These are phyloP conservation scores for Loxodonta africana DNA, from an alignment of 2,113 vertebrate species.

Conservation along the genomic window DNA sequence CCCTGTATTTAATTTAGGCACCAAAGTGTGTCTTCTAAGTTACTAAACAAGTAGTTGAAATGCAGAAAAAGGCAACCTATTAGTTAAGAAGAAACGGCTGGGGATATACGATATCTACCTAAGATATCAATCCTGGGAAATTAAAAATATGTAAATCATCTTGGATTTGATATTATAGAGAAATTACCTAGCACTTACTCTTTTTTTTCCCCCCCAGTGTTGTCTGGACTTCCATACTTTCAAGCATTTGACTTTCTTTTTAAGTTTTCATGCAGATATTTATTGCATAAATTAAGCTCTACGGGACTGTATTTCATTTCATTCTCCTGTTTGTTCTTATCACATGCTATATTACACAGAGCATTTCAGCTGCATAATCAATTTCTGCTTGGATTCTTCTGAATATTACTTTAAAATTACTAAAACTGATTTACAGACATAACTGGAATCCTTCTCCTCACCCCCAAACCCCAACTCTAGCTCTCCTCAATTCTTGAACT, in stretches of 20 bases:
- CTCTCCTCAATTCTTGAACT: slow-evolving; percentile 2
- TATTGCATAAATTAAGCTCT: slow-evolving; percentile 45
- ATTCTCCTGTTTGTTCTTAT: slow-evolving; percentile 32
- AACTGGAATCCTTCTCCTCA: neutral
- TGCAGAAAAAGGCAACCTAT: neutral
- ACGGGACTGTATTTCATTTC: slow-evolving; percentile 23
- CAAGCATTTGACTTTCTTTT: slow-evolving; percentile 30
- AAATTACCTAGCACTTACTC: neutral
- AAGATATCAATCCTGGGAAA: neutral
- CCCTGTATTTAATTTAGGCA: neutral
- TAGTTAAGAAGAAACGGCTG: neutral
- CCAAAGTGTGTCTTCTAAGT: neutral
- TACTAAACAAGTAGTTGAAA: neutral
- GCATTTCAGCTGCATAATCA: slow-evolving; percentile 47
- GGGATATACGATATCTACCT: neutral
- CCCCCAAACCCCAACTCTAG: neutral
- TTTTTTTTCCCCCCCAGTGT: neutral
- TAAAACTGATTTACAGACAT: neutral
- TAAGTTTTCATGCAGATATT: slow-evolving; percentile 25
- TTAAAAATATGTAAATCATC: neutral
- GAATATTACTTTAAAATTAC: slow-evolving; percentile 33
- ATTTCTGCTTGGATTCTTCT: neutral
- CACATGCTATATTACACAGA: neutral
- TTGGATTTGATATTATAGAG: neutral
- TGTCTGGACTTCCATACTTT: neutral